Base-by-base conservation (phyloP, 2,113 vertebrate genomes). In the Sterna hirundo region DNA sequence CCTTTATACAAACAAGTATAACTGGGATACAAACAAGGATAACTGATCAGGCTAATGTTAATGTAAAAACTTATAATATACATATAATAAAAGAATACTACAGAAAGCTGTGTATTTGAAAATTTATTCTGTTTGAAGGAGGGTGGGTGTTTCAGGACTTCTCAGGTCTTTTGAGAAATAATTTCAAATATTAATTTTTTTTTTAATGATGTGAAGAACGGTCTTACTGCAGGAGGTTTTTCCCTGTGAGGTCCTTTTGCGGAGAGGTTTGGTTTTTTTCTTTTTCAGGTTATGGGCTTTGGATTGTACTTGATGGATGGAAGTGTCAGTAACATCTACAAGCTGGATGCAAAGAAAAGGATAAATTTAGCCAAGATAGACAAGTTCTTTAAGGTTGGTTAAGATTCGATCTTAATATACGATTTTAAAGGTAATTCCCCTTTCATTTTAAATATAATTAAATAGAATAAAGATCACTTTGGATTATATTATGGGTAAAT, bases 231-330 rank as follows among this genome's bases (percentile, higher is more conserved):
- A 61, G 29, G 34, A 75, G 8, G 21, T 55, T 78, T 93, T 86
- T 88, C 64, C 23, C 27, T 84, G 16, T 75, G 47, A 86, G 8
- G 5, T 84, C 40, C 13, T 46, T 92, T 80, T 76, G 9, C 6
- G 4, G 12, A 40, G 13, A 26, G 2, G 25, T 78, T 82, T 75
- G 13, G 8, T 34, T 79, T 38, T 91, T 83, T 46, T 71, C 23
- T 83, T 88, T 97, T 97, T 17, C 58, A 99, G 99, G 99, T 99
- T 15, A 99, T 99, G 99, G 99, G 99, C 14, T 99, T 99, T 93
- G 99, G 99, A 18, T 97, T 99, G 81, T 99, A 99, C 90, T 97
- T 99, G 80, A 99, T 99, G 99, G 99, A 99, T 88, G 99, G 99
- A 78, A 98, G 97, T 65, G 98, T 99, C 97, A 99, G 99, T 97